Evolutionary conservation across 2,113 vertebrate genomes (phyloP).

Genomic region (Butorides virescens): DNA sequence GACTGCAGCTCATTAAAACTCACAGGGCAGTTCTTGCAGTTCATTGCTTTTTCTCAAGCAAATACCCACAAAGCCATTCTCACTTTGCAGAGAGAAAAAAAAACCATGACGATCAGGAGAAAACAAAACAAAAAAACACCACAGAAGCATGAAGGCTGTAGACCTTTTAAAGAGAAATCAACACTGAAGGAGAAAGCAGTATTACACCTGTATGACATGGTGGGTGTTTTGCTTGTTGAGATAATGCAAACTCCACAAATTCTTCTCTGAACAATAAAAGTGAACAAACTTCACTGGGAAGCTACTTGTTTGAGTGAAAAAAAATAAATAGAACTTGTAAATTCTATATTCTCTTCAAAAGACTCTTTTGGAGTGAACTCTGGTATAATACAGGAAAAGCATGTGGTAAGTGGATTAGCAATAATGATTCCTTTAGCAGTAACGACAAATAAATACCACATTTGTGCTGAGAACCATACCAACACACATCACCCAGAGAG

Average conservation of each 20-base stretch:
- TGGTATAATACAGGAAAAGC: neutral
- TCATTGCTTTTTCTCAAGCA: neutral
- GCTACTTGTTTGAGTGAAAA: neutral
- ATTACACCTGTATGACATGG: neutral
- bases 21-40: neutral
- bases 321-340: neutral
- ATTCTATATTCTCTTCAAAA: neutral
- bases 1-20: neutral
- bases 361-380: neutral
- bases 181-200: neutral
- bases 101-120: neutral
- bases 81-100: neutral
- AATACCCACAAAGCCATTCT: neutral
- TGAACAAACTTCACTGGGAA: neutral
- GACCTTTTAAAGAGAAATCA: neutral
- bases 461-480: neutral
- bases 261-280: neutral
- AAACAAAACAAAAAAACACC: neutral
- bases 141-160: neutral
- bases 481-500: neutral
- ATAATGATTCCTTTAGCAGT: neutral
- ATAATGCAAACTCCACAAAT: neutral
- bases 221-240: neutral
- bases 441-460: neutral
- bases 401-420: neutral